Evolutionary conservation across 2,888 invertebrate genomes (phyloP).

Genomic region (Orchesellides sinensis): DNA sequence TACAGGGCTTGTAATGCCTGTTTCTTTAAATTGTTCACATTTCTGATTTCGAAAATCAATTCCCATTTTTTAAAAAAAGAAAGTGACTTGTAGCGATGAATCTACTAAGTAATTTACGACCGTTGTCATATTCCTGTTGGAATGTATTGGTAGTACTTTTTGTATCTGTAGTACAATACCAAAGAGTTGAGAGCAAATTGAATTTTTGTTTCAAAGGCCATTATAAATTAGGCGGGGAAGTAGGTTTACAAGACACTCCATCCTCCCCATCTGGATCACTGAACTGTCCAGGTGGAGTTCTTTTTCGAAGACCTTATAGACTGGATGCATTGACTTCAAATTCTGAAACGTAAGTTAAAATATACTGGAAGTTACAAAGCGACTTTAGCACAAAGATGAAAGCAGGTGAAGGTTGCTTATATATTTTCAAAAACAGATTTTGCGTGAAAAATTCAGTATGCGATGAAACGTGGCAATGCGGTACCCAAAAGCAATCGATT

Average conservation of each 20-base stretch:
- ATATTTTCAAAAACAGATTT: constrained; percentile 5
- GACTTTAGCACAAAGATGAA: too few relatives aligned
- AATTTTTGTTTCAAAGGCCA: background rate
- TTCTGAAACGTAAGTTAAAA: constrained; percentile 12
- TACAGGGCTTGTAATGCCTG: too few relatives aligned
- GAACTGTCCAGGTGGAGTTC: constrained; percentile 57
- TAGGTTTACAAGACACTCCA: too few relatives aligned
- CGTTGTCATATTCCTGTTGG: too few relatives aligned
- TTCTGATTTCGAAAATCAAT: too few relatives aligned
- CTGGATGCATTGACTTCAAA: constrained; percentile 25
- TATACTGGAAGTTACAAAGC: too few relatives aligned
- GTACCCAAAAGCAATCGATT: constrained; percentile 30
- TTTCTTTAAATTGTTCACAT: too few relatives aligned
- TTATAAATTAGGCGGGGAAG: too few relatives aligned
- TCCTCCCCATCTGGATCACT: background rate
- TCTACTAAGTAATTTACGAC: too few relatives aligned
- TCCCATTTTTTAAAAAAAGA: too few relatives aligned
- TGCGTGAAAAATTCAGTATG: constrained; percentile 47
- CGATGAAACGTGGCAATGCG: constrained; percentile 27
- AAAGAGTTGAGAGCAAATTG: background rate
- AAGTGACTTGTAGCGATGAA: too few relatives aligned
- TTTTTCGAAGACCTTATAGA: constrained; percentile 54
- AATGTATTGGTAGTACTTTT: background rate
- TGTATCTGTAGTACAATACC: background rate
- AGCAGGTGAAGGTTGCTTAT: too few relatives aligned